Percentiles rank a stretch among this genome's conserved stretches.
These are phyloP conservation scores for Macrobrachium nipponense DNA, from an alignment of 1,140 invertebrate genomes.

Conservation along the genomic window DNA sequence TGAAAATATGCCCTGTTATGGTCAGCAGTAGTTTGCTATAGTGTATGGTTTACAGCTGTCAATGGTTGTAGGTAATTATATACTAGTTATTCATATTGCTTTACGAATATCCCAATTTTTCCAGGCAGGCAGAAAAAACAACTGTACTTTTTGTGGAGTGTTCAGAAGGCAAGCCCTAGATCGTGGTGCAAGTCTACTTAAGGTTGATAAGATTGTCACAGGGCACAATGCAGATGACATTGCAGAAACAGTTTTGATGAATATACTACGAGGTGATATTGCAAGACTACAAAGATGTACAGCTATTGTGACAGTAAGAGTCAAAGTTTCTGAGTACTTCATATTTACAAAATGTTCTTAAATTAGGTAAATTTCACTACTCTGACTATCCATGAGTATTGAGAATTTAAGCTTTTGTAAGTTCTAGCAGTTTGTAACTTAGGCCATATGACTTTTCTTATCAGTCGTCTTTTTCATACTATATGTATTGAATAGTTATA, in stretches of 20 bases:
- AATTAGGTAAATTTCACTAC: no score
- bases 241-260: conserved; percentile 98
- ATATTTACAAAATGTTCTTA: background rate
- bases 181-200: conserved; percentile 86
- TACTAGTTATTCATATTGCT: no score
- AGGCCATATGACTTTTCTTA: no score
- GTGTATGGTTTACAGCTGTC: no score
- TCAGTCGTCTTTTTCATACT: no score
- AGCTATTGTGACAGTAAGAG: conserved; percentile 66
- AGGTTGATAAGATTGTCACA: conserved; percentile 94
- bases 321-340: conserved; percentile 17
- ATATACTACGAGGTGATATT: conserved; percentile 96
- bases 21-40: no score
- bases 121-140: conserved; percentile 95
- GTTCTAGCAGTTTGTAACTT: no score
- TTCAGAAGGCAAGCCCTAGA: conserved; percentile 97
- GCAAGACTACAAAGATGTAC: conserved; percentile 92
- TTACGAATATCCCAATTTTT: background rate
- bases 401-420: no score
- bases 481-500: no score
- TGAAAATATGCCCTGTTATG: no score
- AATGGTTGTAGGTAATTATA: no score
- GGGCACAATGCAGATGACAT: conserved; percentile 99
- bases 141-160: conserved; percentile 99
- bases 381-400: no score